Base-by-base conservation (phyloP, 2,888 invertebrate species). In the Pheosia tremula region DNA sequence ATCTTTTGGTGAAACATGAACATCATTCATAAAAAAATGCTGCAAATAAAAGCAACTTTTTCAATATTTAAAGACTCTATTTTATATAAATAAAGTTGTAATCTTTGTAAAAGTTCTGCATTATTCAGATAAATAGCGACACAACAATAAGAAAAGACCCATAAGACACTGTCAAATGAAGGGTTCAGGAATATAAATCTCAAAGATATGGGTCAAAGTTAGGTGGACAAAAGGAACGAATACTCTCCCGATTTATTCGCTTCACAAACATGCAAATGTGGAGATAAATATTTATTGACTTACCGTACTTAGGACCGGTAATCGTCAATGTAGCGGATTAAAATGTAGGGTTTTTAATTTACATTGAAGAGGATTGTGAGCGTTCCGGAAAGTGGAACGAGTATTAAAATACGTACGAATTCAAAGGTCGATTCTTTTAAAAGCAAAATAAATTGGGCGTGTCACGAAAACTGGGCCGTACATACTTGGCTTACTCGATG, bases 211-310 rank as follows among this genome's bases (percentile, higher is more conserved):
- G 58, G 58, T 62, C 24, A 24, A 24, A 24, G 66, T 70, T 67
- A 75, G 69, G 60, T 64, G 74, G 75, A 80, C 75, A 79, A 81
- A 82, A 60, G 62, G 72, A 73, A 80, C 75, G 66, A 76, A 78
- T 75, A 58, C 58, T 65, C 65, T 69, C 47, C 60, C 69, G 61
- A 77, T 77, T 75, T 73, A 74, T 68, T 63, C 57, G 53, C 57
- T 62, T 66, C 66, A 61, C 60, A 59, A 63, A 62, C 67, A 71
- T 74, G 68, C 67, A 71, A 76, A 74, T 70, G 66, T 50, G 61
- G 60, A 64, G 60, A 73, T 68, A 75, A 77, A 79, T 79, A 77
- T 81, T 77, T 78, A 75, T 75, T 75, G 59, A 66, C 49, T 69
- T 75, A 74, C 69, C 49, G 69, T 75, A 74, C 69, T 75, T 69